Conservation (phyloP, 2,888 invertebrate species). For the Macrophya alboannulata region DNA sequence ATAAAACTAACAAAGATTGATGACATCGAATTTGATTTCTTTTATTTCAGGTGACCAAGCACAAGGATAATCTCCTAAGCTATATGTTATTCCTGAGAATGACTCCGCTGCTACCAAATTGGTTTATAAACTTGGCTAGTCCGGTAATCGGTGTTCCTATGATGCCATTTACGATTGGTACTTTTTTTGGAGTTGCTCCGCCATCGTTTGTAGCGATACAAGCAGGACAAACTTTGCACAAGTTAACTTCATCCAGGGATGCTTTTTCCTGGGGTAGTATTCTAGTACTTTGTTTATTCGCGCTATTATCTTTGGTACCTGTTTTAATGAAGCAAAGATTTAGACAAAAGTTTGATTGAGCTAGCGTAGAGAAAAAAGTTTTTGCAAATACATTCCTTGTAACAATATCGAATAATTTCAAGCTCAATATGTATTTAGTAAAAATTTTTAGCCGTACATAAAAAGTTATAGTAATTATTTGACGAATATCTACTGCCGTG, state of each 20-base stretch:
- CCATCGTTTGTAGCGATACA: constrained; percentile 99
- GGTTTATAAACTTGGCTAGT: constrained; percentile 98
- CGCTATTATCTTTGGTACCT: constrained; percentile 92
- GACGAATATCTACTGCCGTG: constrained; percentile 10
- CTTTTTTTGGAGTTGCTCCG: constrained; percentile 97
- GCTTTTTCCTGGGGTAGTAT: constrained; percentile 95
- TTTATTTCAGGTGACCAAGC: constrained; percentile 83
- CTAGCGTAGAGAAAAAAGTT: constrained; percentile 57
- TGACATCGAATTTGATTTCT: constrained; percentile 45
- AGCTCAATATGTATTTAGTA: not conserved
- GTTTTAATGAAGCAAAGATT: constrained; percentile 92
- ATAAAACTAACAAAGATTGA: not conserved
- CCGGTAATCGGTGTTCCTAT: constrained; percentile 98
- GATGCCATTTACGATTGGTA: constrained; percentile 95
- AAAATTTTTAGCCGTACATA: not conserved
- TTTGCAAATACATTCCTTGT: constrained; percentile 41
- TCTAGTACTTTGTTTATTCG: constrained; percentile 89
- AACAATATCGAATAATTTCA: not conserved
- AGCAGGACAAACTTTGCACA: constrained; percentile 97
- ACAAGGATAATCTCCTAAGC: constrained; percentile 94
- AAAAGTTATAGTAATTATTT: not conserved
- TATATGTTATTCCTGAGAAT: constrained; percentile 98
- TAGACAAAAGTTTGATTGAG: constrained; percentile 89
- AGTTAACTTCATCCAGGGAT: constrained; percentile 93
- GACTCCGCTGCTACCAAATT: constrained; percentile 98